Evolutionary conservation across 2,113 vertebrate species (phyloP), one percentile per base, ranked within the genome.

Genomic region (Mus pahari): DNA sequence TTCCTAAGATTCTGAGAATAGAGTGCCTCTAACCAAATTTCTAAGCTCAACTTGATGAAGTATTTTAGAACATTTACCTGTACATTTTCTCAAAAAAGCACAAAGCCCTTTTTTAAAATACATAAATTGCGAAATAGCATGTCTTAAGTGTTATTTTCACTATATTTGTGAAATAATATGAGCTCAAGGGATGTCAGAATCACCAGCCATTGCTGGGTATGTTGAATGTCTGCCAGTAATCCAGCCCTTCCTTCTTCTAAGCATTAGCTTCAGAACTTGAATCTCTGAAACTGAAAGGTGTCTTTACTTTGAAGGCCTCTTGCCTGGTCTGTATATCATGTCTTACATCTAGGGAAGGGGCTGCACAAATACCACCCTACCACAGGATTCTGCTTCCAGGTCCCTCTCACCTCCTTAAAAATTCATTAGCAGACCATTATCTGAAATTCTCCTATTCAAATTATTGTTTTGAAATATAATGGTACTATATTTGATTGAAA

Each of bases 51-150:
- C 28, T 31, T 74, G 17, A 84, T 24, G 17, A 22, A 31, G 22
- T 83, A 9, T 83, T 60, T 86, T 48, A 91, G 88, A 91, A 82
- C 8, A 89, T 42, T 62, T 92, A 20, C 5, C 19, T 83, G 7
- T 19, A 66, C 6, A 42, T 60, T 86, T 50, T 64, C 24, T n/a
- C n/a, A 95, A 19, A n/a, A 36, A 58, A 13, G n/a, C 7, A 26
- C 31, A 82, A 84, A 50, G 45, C 45, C 55, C 83, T 4, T 97
- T 97, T 94, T 95, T 39, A 77, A 86, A 91, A 17, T 3, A 82
- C 7, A 89, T 8, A 89, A 79, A 81, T 81, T 86, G 36, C 79
- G 11, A 86, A 62, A 93, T 39, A 70, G 11, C 64, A 31, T 19
- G 22, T 42, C 48, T 74, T 33, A 60, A 64, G 24, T 53, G 19